phyloP scores from a whole-genome alignment of 2,797 vertebrate species.

The Xiphophorus birchmanni region DNA sequence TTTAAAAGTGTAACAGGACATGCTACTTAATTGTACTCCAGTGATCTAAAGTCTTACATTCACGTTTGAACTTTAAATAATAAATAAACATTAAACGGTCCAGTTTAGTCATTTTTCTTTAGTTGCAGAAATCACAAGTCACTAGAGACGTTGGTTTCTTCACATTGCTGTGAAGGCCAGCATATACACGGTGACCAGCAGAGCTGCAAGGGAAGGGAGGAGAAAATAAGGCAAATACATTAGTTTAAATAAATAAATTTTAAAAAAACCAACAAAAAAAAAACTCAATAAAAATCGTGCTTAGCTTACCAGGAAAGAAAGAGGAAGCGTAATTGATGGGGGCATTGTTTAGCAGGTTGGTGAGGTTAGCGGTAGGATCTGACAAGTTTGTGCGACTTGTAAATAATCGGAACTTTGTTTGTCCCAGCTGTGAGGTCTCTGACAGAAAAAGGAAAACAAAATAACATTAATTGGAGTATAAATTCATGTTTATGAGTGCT shows the following conservation, averaged over 20 bases:
- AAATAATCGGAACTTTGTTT: rapidly evolving
- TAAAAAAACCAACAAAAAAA: too few relatives aligned
- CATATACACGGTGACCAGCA: conserved; percentile 39
- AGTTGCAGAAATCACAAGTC: too few relatives aligned
- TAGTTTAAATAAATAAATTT: not conserved
- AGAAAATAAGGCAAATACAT: not conserved
- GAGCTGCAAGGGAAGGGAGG: conserved; percentile 23
- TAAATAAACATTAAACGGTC: not conserved
- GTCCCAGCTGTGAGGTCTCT: not conserved
- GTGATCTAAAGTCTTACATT: not conserved
- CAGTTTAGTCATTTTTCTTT: not conserved
- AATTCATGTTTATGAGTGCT: not conserved
- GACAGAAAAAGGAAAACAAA: not conserved
- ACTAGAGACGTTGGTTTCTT: conserved; percentile 18
- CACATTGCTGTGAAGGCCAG: conserved; percentile 38
- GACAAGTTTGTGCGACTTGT: not conserved
- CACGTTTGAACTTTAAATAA: not conserved
- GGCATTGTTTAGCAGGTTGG: rapidly evolving
- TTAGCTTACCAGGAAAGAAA: conserved; percentile 37
- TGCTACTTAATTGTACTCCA: not conserved
- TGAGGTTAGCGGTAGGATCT: not conserved
- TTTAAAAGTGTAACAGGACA: not conserved
- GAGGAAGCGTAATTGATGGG: not conserved
- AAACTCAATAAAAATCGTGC: not conserved
- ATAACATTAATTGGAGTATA: not conserved